Evolutionary conservation across 1,140 invertebrate species (phyloP), one percentile per base, ranked within the genome.

Genomic region (Orussus abietinus): DNA sequence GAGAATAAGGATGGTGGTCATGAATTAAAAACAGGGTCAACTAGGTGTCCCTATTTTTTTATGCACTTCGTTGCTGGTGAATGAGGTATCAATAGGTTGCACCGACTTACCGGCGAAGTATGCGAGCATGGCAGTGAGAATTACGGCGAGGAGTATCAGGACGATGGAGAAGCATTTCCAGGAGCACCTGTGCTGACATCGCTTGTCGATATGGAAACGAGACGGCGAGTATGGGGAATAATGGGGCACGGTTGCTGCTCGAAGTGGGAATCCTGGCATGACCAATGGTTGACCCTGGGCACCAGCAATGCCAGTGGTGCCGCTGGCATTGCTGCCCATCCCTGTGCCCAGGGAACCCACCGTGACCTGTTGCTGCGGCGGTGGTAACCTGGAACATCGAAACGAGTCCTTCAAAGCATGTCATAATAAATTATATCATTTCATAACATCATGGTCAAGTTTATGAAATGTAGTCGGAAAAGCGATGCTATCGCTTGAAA

Each of bases 101-200:
- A n/a, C n/a, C 37, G 41, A 80, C 85, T 86, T 80, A 95, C 93
- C 86, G 79, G 88, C 90, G 75, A 95, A 93, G 76, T 95, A 96
- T 49, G 89, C 86, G 56, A 95, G 80, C 80, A 92, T 90, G 41
- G 90, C 90, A 53, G 90, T 84, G 53, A 96, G 80, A 47, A 87
- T 84, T 49, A 93, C 85, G 63, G 83, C 85, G 54, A 95, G 75
- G 53, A 94, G 80, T 63, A 95, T 92, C 71, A 96, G 84, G 48
- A 86, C 82, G 69, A 96, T 88, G 64, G 88, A 88, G 63, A 90
- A 84, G 73, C 91, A 95, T 74, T 92, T 92, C 93, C 93, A 96
- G 57, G 90, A 92, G 78, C 91, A 96, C 46, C 88, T 79, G 62
- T 92, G 87, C 60, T 90, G 87, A 72, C 90, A 91, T 45, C 89